These are phyloP conservation scores for Mamestra configurata DNA, from an alignment of 1,140 invertebrate species.

Conservation along the genomic window DNA sequence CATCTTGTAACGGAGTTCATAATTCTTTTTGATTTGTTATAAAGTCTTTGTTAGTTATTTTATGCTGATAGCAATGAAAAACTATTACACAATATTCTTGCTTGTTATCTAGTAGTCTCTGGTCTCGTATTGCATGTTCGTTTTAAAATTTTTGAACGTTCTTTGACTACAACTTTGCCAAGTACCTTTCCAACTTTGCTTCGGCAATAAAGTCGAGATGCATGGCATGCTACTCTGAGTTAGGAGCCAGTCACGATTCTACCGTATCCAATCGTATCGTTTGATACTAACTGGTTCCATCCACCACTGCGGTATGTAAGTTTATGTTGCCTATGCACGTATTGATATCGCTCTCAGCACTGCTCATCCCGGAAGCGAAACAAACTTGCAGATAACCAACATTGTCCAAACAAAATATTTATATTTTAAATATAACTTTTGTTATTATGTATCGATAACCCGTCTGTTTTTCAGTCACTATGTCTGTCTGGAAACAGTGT, in stretches of 20 bases:
- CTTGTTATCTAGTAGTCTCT: too few species aligned
- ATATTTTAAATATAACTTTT: constrained; percentile 38
- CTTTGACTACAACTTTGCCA: neutral
- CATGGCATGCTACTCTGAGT: neutral
- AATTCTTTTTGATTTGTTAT: constrained; percentile 3
- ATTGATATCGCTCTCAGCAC: constrained; percentile 28
- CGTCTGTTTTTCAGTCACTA: constrained; percentile 58
- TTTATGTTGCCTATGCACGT: constrained; percentile 18
- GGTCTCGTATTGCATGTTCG: neutral
- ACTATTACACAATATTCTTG: too few species aligned
- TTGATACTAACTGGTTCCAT: constrained; percentile 26
- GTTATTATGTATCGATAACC: constrained; percentile 41
- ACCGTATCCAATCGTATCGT: constrained; percentile 26
- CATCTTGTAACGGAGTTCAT: neutral
- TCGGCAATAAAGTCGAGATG: neutral
- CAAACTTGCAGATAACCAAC: constrained; percentile 43
- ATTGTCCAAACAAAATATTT: constrained; percentile 27
- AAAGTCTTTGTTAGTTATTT: neutral
- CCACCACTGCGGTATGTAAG: neutral
- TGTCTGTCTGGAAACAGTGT: constrained; percentile 44
- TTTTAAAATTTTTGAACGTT: neutral
- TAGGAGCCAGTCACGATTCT: constrained; percentile 5
- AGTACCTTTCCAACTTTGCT: too few species aligned
- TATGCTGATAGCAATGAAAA: too few species aligned
- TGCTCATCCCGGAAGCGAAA: constrained; percentile 25